phyloP scores from a whole-genome alignment of 1,140 invertebrate species.

The Drosophila mojavensis region DNA sequence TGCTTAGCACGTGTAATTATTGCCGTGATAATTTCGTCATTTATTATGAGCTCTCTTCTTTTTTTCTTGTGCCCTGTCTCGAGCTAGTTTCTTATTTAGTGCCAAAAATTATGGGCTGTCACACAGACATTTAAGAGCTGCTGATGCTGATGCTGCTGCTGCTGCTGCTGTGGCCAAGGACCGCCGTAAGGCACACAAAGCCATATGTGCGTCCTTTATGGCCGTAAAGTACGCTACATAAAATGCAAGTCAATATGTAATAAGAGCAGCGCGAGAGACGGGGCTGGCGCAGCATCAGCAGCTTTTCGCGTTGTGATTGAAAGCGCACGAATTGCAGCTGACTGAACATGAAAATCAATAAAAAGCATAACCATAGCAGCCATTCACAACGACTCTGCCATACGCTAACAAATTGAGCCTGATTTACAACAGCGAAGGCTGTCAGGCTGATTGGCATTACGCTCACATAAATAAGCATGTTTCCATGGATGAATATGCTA shows the following conservation, averaged over 20 bases:
- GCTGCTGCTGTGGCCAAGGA: constrained; percentile 39
- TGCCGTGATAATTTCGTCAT: constrained; percentile 78
- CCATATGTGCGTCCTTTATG: constrained; percentile 65
- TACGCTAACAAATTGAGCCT: constrained; percentile 5
- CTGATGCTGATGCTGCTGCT: constrained; percentile 2
- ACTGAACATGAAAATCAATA: constrained; percentile 50
- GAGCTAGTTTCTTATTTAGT: constrained; percentile 77
- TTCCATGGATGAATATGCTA: background rate
- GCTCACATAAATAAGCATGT: background rate
- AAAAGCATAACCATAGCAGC: constrained; percentile 2
- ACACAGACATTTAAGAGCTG: constrained; percentile 55
- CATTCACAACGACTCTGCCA: constrained; percentile 5
- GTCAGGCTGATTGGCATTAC: background rate
- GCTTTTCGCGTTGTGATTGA: constrained; percentile 41
- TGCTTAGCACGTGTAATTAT: constrained; percentile 62
- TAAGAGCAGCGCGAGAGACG: background rate
- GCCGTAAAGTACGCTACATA: constrained; percentile 69
- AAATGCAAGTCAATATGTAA: constrained; percentile 61
- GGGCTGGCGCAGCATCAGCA: constrained; percentile 22
- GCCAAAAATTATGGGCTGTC: constrained; percentile 62
- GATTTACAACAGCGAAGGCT: background rate
- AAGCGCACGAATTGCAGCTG: constrained; percentile 32
- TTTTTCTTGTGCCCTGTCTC: constrained; percentile 13
- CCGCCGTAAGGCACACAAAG: constrained; percentile 40
- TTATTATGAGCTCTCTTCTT: constrained; percentile 65